Evolutionary conservation across 2,797 vertebrate genomes (phyloP).

Genomic region (Pangasius djambal): DNA sequence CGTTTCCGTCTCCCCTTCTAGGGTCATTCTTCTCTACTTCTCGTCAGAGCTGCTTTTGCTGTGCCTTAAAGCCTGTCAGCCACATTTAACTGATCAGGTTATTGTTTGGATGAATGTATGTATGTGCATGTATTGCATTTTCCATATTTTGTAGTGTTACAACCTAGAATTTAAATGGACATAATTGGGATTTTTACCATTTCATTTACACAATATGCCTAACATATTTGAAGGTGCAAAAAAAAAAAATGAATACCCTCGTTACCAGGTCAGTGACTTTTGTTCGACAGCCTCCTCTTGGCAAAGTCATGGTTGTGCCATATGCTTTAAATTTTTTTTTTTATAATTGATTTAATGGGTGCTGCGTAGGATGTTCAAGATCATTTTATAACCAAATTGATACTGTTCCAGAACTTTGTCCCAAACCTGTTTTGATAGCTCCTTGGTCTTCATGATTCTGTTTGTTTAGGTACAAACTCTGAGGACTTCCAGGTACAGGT

Average conservation of each 20-base stretch:
- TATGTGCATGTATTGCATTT: background rate
- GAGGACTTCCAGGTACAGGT: background rate
- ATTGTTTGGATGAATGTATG: background rate
- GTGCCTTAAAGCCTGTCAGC: constrained; percentile 24
- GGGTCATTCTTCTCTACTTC: constrained; percentile 71
- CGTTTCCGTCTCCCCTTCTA: constrained; percentile 84
- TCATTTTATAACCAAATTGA: background rate
- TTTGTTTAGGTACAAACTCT: background rate
- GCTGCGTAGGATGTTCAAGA: background rate
- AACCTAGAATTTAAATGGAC: background rate
- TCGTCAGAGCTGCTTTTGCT: background rate
- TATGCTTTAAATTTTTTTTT: background rate
- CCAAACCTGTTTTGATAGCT: background rate
- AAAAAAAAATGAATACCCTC: background rate
- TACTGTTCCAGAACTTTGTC: background rate
- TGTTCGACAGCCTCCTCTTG: background rate
- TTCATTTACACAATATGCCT: background rate
- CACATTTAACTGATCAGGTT: constrained; percentile 49
- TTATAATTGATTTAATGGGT: background rate
- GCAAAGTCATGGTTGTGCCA: background rate
- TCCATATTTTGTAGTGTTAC: background rate
- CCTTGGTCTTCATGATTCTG: background rate
- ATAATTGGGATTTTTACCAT: background rate
- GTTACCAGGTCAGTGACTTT: background rate
- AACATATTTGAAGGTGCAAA: background rate